Base-by-base conservation (phyloP, 2,113 vertebrate species). In the Megalops atlanticus region DNA sequence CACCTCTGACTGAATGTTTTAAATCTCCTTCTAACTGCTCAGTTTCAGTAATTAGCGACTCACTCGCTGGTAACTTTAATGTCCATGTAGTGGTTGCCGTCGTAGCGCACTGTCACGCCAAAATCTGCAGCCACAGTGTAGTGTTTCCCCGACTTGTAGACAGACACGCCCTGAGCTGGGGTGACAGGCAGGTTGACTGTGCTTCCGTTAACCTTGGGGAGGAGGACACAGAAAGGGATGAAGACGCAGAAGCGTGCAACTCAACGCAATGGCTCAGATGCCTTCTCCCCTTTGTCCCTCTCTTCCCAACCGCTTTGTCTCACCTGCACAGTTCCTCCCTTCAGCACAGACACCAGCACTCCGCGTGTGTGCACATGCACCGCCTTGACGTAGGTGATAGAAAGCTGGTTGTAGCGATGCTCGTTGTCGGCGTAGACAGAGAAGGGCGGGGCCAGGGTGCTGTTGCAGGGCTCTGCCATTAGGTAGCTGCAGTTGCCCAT, bases 401-500 rank as follows among this genome's bases (percentile, higher is more conserved):
- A 80, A 1, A 78, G 91, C 0, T 5, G 73, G 84, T 94, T 93
- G 73, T 74, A 90, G 69, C 93, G 92, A 73, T 94, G 86, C 89
- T 94, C 93, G 77, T 95, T 94, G 80, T 93, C 91, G 0, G 87
- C 75, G 79, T 92, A 89, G 69, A 95, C 92, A 73, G 90, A 88
- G 68, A 91, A 94, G 81, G 86, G 75, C 2, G 88, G 89, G 78
- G 92, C 78, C 38, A 58, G 35, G 4, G 91, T 92, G 68, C 35
- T 45, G 52, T 93, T 93, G 82, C 94, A 95, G 8, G 84, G 81
- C 70, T 82, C 71, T 12, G 93, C 88, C 88, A 95, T 91, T 74
- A 93, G 43, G 75, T 95, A 94, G 81, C 85, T 93, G 86, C 93
- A 94, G 89, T 92, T 95, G n/a, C 94, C 94, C 93, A 94, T 93